Evolutionary conservation across 1,140 invertebrate genomes (phyloP).

Genomic region (Drosophila sechellia): DNA sequence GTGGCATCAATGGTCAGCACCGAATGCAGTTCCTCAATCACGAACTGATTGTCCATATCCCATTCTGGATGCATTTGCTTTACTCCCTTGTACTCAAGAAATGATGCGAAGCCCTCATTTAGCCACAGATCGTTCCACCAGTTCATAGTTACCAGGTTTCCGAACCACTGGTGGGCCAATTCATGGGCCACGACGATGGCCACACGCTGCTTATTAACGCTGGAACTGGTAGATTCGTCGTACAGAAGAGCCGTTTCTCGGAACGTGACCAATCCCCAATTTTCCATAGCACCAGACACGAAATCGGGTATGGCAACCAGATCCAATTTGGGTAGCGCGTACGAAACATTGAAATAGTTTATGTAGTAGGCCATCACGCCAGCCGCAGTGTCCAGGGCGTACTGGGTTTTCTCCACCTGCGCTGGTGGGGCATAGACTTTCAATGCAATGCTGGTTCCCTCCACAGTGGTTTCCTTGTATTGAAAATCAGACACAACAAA

Average conservation of each 20-base stretch:
- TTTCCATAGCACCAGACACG: slow-evolving; percentile 97
- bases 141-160: slow-evolving; percentile 94
- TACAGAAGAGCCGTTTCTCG: slow-evolving; percentile 93
- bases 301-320: slow-evolving; percentile 98
- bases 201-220: slow-evolving; percentile 90
- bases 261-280: slow-evolving; percentile 95
- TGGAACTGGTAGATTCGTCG: slow-evolving; percentile 88
- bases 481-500: slow-evolving; percentile 96
- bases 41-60: slow-evolving; percentile 93
- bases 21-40: slow-evolving; percentile 89
- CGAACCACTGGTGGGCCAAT: slow-evolving; percentile 97
- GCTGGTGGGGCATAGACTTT: slow-evolving; percentile 90
- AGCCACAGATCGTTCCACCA: slow-evolving; percentile 98
- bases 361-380: slow-evolving; percentile 94
- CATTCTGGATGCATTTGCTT: slow-evolving; percentile 91
- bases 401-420: slow-evolving; percentile 91
- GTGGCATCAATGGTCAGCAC: slow-evolving; percentile 92
- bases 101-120: slow-evolving; percentile 96
- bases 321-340: slow-evolving; percentile 95
- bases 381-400: slow-evolving; percentile 91
- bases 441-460: slow-evolving; percentile 87
- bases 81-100: slow-evolving; percentile 92
- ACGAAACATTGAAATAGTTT: slow-evolving; percentile 93
- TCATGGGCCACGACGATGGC: slow-evolving; percentile 95
- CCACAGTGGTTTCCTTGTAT: slow-evolving; percentile 85